Base-by-base conservation (phyloP, 2,797 vertebrate species). In the Platyrinchus mystaceus region DNA sequence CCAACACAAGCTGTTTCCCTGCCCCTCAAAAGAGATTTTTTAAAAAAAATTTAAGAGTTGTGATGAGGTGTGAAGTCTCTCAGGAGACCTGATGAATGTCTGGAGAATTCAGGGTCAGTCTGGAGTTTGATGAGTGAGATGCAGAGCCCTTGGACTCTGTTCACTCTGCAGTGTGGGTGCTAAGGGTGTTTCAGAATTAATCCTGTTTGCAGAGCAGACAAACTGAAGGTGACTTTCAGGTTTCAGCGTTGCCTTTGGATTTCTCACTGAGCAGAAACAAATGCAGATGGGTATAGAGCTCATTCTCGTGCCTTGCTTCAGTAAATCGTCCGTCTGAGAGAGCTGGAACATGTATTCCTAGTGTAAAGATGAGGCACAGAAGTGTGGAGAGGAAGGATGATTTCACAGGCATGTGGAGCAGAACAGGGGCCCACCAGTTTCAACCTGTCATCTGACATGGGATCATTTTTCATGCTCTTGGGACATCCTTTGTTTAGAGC, bases 221-320 rank as follows among this genome's bases (percentile, higher is more conserved):
- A 81, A 85, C 34, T 36, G 83, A 91, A 95, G 76, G 84, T 96
- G 93, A 71, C 89, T 93, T 89, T 93, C 63, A 66, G 73, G 73
- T 92, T 87, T 83, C 49, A 27, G 22, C 23, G 37, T 67, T 80
- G 64, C 64, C 47, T 73, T 32, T 64, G 53, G 26, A 52, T 74
- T 83, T 76, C 74, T 82, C 26, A 17, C 43, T 2, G 12, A 49
- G 64, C 64, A 94, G 68, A 75, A 92, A 12, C 28, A 53, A 87
- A 27, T 44, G 50, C 53, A 75, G 58, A 60, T 68, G 53, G 27
- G 50, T 74, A 1, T 15, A 21, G 12, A 87, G 49, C 56, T 36
- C 17, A 2, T 47, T 32, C 82, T 60, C 59, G 22, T 77, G 60
- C 41, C 41, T 89, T 74, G 82, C 79, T 80, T 87, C 47, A 66